A percentile compares a stretch with the other conserved stretches of the same genome.
These are phyloP conservation scores for Frankliniella intonsa DNA, from an alignment of 2,888 invertebrate species.

Conservation along the genomic window DNA sequence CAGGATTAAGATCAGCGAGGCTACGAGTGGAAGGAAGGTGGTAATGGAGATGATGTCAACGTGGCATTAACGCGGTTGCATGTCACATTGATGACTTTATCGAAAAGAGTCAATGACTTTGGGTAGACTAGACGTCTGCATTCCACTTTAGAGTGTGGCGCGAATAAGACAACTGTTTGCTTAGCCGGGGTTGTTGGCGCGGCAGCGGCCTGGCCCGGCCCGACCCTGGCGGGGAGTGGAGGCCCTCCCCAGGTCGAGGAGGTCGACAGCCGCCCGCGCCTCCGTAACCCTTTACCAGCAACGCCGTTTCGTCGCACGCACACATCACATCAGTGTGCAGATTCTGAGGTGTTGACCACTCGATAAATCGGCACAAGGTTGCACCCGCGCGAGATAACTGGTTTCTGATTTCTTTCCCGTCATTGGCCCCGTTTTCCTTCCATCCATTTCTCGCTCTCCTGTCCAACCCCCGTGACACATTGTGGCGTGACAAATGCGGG, in stretches of 20 bases:
- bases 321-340: neutral
- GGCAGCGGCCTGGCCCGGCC: neutral
- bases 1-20: neutral
- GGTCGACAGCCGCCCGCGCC: neutral
- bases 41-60: neutral
- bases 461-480: too few species aligned
- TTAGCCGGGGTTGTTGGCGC: neutral
- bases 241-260: neutral
- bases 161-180: too few species aligned
- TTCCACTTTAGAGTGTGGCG: too few species aligned
- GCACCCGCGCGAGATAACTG: neutral
- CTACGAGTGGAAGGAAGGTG: neutral
- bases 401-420: neutral
- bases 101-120: neutral
- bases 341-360: neutral
- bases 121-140: neutral
- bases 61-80: neutral
- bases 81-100: neutral
- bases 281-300: neutral
- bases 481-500: too few species aligned
- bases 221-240: neutral
- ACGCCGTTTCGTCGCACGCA: too few species aligned
- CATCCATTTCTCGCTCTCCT: too few species aligned
- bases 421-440: neutral
- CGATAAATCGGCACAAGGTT: constrained; percentile 8